Evolutionary conservation across 1,140 invertebrate genomes (phyloP).

Genomic region (Apolygus lucorum): DNA sequence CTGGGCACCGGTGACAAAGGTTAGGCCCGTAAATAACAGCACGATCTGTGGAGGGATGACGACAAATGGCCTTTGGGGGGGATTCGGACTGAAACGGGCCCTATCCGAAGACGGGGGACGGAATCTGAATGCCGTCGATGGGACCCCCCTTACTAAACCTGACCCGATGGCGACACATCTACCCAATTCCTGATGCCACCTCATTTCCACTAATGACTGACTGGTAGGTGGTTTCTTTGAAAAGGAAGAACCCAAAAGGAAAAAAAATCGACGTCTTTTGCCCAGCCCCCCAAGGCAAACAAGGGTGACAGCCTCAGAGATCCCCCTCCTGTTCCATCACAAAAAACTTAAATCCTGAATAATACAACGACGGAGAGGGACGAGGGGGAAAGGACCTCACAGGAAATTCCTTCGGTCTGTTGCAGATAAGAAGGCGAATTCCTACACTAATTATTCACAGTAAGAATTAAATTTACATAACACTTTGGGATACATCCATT

Average conservation of each 20-base stretch:
- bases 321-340: too few relatives aligned
- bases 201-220: background rate
- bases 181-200: background rate
- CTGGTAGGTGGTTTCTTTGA: background rate
- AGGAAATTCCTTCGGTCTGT: background rate
- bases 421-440: background rate
- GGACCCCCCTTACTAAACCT: background rate
- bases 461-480: too few relatives aligned
- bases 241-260: background rate
- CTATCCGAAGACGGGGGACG: too few relatives aligned
- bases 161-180: background rate
- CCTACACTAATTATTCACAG: background rate
- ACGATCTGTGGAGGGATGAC: background rate
- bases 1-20: background rate
- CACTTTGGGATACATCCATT: too few relatives aligned
- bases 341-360: background rate
- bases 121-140: background rate
- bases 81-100: background rate
- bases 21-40: background rate
- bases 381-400: background rate
- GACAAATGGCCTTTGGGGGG: background rate
- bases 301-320: background rate
- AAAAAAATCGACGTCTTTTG: background rate
- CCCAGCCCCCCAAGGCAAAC: background rate
- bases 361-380: background rate